Evolutionary conservation across 2,888 invertebrate genomes (phyloP), one percentile per base, ranked within the genome.

Genomic region (Andrena praecox): DNA sequence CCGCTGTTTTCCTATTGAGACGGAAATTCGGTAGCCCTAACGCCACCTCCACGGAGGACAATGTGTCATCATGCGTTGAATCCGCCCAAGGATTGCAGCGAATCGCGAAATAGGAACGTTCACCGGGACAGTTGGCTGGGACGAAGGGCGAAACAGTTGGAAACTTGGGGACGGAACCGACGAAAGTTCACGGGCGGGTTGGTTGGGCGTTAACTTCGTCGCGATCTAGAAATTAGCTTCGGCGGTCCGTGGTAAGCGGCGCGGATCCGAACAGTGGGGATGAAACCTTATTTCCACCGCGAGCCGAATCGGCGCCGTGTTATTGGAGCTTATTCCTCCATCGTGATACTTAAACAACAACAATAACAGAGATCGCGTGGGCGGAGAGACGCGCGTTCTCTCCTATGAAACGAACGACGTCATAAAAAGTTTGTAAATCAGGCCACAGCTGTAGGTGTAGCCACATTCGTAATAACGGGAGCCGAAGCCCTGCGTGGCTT

Each of bases 341-440:
- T 4, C 3, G 10, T 56, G 0, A 27, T 27, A 12, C 2, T 12
- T 12, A 27, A 31, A 60, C 59, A 33, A 50, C 16, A 31, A 50
- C 3, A 29, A 27, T 4, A 27, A 10, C 12, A 10, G 12, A 2
- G 42, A 16, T 5, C 2, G 7, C 0, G 7, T 5, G 16, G 20
- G 7, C 0, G n/a, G 16, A 2, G 12, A n/a, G 29, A 27, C 2
- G 16, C n/a, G 16, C 6, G 42, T 27, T 54, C 16, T 33, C 56
- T n/a, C 7, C 24, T 29, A 35, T 8, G 27, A 75, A 70, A 72
- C 50, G 6, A 48, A 72, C n/a, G 71, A 31, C 10, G 24, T 52
- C 60, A 31, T 62, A 62, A 75, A 76, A 82, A 82, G 72, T 85
- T 77, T 75, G 52, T 33, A 71, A 72, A 84, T 68, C 72, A 59